These are phyloP conservation scores for Autographa gamma DNA, from an alignment of 2,888 invertebrate genomes.

Conservation along the genomic window DNA sequence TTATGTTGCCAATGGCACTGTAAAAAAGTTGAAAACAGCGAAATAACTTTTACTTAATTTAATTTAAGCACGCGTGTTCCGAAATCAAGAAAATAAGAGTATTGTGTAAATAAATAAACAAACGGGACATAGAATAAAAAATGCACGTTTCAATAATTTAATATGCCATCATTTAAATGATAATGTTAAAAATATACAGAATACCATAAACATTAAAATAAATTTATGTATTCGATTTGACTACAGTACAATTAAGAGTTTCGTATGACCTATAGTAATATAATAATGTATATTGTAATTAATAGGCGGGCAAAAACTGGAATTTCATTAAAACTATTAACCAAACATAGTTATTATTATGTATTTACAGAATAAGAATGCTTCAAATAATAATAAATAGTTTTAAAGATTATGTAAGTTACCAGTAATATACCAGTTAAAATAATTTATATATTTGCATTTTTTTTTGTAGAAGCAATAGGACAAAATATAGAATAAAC, in stretches of 20 bases:
- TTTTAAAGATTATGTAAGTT: slow-evolving; percentile 15
- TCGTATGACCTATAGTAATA: slow-evolving; percentile 44
- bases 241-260: slow-evolving; percentile 30
- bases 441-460: slow-evolving; percentile 17
- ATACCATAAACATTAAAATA: background rate
- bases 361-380: slow-evolving; percentile 39
- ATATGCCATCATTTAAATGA: background rate
- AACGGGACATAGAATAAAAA: background rate
- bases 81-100: background rate
- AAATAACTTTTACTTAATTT: background rate
- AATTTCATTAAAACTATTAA: slow-evolving; percentile 55
- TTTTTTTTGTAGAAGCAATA: slow-evolving; percentile 17
- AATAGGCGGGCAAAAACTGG: slow-evolving; percentile 65
- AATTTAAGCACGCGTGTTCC: background rate
- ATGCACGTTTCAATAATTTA: slow-evolving; percentile 1
- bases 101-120: background rate
- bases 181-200: background rate
- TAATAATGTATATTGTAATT: slow-evolving; percentile 46
- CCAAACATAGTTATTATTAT: slow-evolving; percentile 28
- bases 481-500: slow-evolving; percentile 22
- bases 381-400: slow-evolving; percentile 35
- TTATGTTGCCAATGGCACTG: slow-evolving; percentile 7
- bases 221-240: slow-evolving; percentile 11
- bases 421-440: slow-evolving; percentile 6
- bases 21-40: background rate